Evolutionary conservation across 2,113 vertebrate species (phyloP), one percentile per base, ranked within the genome.

Genomic region (Antigone vipio): DNA sequence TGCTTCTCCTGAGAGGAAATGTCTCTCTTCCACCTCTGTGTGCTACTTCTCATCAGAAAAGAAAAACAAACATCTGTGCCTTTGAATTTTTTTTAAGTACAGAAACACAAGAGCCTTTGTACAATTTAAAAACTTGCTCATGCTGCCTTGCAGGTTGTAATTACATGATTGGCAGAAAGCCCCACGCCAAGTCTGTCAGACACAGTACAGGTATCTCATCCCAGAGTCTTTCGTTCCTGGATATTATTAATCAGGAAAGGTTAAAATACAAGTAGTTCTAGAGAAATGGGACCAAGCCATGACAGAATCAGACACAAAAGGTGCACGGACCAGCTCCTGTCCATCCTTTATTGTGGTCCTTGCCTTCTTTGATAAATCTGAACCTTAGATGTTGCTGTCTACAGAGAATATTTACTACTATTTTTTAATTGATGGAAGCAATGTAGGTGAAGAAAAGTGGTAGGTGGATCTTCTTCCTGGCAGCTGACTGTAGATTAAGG

Each of bases 241-340:
- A 22, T 4, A 1, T 12, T 50, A 29, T 59, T 63, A 16, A 59
- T 23, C 29, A 40, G 56, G 52, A 78, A 44, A 79, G 29, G 49
- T 68, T 89, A 9, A 93, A 94, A 62, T 1, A 35, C 11, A 2
- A 9, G 20, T n/a, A 35, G 24, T n/a, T 71, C 15, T 21, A 56
- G 62, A 49, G 80, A 34, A 13, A 60, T 2, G 50, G 47, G 44
- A 44, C 30, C 26, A 49, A 47, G 30, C 53, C 30, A 6, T 3
- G 24, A 8, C 29, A 59, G 53, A 49, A 32, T 29, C 52, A 12
- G 52, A 5, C 29, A 30, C 38, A 12, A 55, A 73, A 63, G 11
- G 18, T 14, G 18, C 22, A 5, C 0, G 8, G n/a, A 35, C 29
- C 8, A 40, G 5, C 15, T 71, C 29, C 11, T 29, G 38, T 9